Base-by-base conservation (phyloP, 1,140 invertebrate genomes). In the Dreissena rostriformis region DNA sequence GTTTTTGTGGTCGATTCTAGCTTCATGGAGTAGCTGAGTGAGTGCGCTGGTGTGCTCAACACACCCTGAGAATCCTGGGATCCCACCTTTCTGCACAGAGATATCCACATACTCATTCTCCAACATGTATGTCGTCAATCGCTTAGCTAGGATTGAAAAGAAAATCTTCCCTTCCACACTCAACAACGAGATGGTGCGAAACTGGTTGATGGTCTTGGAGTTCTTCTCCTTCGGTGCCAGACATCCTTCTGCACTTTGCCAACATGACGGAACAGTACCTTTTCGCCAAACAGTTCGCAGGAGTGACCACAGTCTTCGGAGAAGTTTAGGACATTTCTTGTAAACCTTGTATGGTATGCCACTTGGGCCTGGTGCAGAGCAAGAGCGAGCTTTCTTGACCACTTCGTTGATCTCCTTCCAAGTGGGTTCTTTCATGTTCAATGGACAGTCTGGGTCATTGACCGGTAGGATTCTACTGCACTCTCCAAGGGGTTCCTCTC, bases 91-190 rank as follows among this genome's bases (percentile, higher is more conserved):
- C 57, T 76, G 74, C 12, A 76, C n/a, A 11, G 74, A 19, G 10
- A 24, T 76, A 26, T 74, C 51, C 7, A 74, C 15, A 55, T 74
- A 74, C 14, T 55, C 24, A 55, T 53, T 74, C 22, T 15, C 52
- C 55, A n/a, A 53, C 72, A 74, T 53, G 49, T 39, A 52, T 15
- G 39, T 53, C 7, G 49, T 39, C 24, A 74, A 53, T 53, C 72
- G 12, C 52, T 74, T 74, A n/a, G 39, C 49, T 6, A 74, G 14
- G 6, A 74, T 15, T 7, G 72, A 53, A n/a, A 74, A 55, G 22
- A 53, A 74, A 53, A 74, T 74, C n/a, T 82, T 75, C 7, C 71
- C 51, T 53, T 82, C 80, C 10, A 80, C 55, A 53, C 19, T 80
- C 39, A 74, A 29, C 5, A 82, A 57, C 15, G 80, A 74, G 8